Conservation (phyloP, 1,140 invertebrate genomes). For the Caenorhabditis inopinata region DNA sequence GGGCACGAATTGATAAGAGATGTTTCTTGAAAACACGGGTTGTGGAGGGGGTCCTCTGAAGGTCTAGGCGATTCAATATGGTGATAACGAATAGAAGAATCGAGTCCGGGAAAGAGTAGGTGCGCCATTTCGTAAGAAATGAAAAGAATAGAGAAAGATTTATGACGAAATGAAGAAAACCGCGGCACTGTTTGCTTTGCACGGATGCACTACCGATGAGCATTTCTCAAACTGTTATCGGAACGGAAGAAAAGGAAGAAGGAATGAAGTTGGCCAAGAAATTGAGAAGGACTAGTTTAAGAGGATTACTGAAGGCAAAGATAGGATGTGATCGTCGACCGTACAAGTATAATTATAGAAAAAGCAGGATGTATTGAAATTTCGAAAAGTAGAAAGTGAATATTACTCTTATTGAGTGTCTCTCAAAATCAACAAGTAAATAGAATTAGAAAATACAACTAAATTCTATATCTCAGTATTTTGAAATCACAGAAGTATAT, state of each 20-base stretch:
- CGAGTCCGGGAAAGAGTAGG: background rate
- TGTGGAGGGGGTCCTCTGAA: background rate
- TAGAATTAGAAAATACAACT: no score
- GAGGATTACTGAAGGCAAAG: background rate
- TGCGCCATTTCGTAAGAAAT: background rate
- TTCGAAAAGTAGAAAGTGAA: no score
- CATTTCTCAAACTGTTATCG: constrained; percentile 9
- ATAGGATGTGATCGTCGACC: background rate
- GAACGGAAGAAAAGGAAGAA: constrained; percentile 8
- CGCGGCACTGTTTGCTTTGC: constrained; percentile 6
- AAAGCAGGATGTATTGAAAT: no score
- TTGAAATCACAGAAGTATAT: no score
- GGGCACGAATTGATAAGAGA: background rate
- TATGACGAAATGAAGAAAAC: background rate
- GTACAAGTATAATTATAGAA: background rate
- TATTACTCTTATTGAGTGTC: no score
- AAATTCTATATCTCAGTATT: no score
- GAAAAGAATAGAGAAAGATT: background rate
- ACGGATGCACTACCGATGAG: background rate
- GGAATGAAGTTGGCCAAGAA: background rate
- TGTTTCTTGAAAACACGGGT: background rate
- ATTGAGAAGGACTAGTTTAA: constrained; percentile 15
- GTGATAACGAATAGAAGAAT: constrained; percentile 17
- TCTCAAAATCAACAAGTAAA: no score
- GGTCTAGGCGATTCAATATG: constrained; percentile 18